phyloP scores from a whole-genome alignment of 1,140 invertebrate genomes.

The Pemphigus obesinymphae region DNA sequence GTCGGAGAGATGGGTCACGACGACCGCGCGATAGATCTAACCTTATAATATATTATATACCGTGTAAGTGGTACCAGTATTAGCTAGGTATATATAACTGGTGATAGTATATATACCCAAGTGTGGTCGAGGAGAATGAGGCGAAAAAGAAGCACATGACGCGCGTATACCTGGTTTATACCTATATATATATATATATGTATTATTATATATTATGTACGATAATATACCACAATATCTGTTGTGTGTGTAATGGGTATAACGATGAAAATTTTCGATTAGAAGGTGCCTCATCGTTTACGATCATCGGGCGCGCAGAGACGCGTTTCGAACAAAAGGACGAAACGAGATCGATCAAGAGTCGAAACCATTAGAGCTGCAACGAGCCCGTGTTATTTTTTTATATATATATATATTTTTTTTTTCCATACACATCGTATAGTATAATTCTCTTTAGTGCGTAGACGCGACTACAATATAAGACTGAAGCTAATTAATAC shows the following conservation, averaged over 20 bases:
- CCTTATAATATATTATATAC: too few relatives aligned
- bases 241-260: neutral
- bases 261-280: conserved; percentile 38
- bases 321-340: conserved; percentile 29
- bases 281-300: conserved; percentile 20
- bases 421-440: neutral
- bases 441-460: conserved; percentile 25
- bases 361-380: conserved; percentile 30
- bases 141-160: too few relatives aligned
- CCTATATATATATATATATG: too few relatives aligned
- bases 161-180: too few relatives aligned
- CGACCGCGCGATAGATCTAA: too few relatives aligned
- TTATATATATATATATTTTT: conserved; percentile 3
- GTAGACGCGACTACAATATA: neutral
- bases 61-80: too few relatives aligned
- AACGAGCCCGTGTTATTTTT: neutral
- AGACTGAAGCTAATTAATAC: conserved; percentile 40
- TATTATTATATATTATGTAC: neutral
- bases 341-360: conserved; percentile 36
- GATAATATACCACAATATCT: neutral
- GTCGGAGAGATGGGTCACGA: too few relatives aligned
- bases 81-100: too few relatives aligned
- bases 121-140: too few relatives aligned
- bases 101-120: too few relatives aligned
- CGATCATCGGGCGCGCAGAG: neutral